Evolutionary conservation across 2,797 vertebrate genomes (phyloP).

Genomic region (Numenius phaeopus): DNA sequence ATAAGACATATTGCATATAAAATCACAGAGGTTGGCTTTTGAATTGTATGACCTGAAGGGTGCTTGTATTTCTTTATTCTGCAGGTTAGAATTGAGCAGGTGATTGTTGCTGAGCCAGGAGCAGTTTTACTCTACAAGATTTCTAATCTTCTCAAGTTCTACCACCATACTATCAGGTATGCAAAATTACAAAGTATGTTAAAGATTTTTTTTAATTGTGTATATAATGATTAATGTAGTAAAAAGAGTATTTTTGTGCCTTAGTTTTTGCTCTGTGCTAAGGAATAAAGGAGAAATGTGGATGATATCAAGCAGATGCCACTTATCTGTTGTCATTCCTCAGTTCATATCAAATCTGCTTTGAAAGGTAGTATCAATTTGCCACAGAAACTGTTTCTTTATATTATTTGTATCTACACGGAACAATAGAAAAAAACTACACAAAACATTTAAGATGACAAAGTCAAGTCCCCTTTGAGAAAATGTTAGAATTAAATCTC

Average conservation of each 20-base stretch:
- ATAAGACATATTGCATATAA: not conserved
- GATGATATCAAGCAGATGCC: not conserved
- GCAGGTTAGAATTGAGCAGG: constrained; percentile 97
- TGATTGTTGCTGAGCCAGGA: constrained; percentile 95
- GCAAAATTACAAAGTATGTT: not conserved
- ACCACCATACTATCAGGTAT: constrained; percentile 97
- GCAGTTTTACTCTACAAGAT: constrained; percentile 97
- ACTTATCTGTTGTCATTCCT: not conserved
- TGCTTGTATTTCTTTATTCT: constrained; percentile 9
- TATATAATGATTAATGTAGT: not conserved
- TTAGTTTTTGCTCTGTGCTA: not conserved
- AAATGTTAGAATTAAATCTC: not conserved
- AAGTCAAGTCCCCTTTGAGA: not conserved
- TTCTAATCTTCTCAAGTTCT: constrained; percentile 98
- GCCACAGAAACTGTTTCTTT: not conserved
- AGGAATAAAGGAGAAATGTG: not conserved
- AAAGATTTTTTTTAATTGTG: not conserved
- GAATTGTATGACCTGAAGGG: not conserved
- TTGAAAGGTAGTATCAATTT: not conserved
- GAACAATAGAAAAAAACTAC: not conserved
- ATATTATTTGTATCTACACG: no score
- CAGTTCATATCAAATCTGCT: not conserved
- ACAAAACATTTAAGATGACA: not conserved
- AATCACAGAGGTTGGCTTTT: not conserved
- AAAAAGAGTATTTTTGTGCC: not conserved